phyloP scores from a whole-genome alignment of 2,113 vertebrate genomes.

The Malurus cyaneus region DNA sequence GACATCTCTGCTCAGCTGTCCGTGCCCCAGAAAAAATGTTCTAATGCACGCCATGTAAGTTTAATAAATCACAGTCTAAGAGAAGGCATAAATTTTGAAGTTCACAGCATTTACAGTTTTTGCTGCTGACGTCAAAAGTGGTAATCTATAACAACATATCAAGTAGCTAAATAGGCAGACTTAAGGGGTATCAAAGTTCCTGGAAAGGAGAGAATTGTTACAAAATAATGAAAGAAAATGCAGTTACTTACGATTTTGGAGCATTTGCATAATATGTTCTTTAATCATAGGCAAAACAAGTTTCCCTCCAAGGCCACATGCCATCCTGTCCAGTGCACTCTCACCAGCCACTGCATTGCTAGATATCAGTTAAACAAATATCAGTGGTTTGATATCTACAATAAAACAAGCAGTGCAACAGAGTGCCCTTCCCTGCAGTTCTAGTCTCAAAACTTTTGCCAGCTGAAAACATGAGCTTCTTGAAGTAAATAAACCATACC shows the following conservation, averaged over 20 bases:
- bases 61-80: neutral
- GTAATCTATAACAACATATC: neutral
- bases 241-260: conserved; percentile 90
- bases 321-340: conserved; percentile 94
- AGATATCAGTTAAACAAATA: conserved; percentile 10
- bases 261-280: conserved; percentile 98
- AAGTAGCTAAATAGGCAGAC: neutral
- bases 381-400: neutral
- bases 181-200: neutral
- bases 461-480: neutral
- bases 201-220: neutral
- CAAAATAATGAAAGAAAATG: neutral
- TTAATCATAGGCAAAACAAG: conserved; percentile 97
- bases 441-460: neutral
- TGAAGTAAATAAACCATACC: neutral
- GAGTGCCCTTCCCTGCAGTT: neutral
- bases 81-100: neutral
- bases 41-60: neutral
- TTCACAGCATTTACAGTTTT: neutral
- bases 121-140: neutral
- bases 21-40: neutral
- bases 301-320: conserved; percentile 96
- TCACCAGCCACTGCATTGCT: conserved; percentile 98
- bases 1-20: neutral
- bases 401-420: neutral